phyloP scores from a whole-genome alignment of 2,113 vertebrate species.

The Zapornia atra region DNA sequence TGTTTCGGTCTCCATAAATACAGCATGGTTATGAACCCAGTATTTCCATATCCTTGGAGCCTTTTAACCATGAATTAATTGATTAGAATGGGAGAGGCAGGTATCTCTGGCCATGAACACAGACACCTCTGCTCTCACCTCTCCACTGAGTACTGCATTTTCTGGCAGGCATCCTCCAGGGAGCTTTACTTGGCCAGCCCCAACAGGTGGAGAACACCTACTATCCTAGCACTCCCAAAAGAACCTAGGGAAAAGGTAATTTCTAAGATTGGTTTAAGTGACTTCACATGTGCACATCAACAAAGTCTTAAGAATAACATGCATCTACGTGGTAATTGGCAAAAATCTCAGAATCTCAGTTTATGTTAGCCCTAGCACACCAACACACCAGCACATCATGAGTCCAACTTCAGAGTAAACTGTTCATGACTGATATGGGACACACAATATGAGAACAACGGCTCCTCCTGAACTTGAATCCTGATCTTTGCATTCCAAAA shows the following conservation, averaged over 20 bases:
- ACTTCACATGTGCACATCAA: not conserved
- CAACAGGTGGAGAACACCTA: not conserved
- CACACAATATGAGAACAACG: not conserved
- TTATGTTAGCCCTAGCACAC: not conserved
- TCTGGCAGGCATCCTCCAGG: not conserved
- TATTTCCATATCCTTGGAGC: not conserved
- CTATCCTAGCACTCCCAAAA: not conserved
- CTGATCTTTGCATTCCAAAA: not conserved
- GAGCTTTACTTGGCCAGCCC: not conserved
- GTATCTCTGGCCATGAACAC: not conserved
- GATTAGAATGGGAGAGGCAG: not conserved
- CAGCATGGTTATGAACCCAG: not conserved
- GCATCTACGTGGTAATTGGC: not conserved
- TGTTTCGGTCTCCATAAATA: not conserved
- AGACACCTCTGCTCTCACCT: not conserved
- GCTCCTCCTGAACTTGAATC: not conserved
- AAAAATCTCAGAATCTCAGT: not conserved
- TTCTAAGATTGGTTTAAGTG: not conserved
- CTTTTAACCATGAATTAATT: not conserved
- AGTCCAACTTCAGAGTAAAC: not conserved
- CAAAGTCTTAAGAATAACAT: not conserved
- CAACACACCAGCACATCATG: too few species aligned
- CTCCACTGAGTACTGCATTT: not conserved
- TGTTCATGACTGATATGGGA: not conserved
- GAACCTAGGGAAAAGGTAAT: not conserved